phyloP scores from a whole-genome alignment of 2,113 vertebrate genomes.

The Bos taurus region DNA sequence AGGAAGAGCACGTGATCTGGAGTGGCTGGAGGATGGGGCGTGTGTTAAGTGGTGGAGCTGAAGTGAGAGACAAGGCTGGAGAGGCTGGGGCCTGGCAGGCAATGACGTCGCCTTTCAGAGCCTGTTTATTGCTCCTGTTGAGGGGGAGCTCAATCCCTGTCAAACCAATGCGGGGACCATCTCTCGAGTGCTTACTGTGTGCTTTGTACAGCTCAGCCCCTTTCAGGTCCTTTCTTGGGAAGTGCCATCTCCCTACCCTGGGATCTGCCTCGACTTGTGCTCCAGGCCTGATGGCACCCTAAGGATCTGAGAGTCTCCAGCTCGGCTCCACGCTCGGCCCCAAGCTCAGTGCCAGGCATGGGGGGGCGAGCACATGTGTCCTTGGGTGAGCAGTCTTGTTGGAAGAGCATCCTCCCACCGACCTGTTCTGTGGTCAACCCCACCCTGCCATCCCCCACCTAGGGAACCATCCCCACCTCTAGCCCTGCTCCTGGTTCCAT shows the following conservation, averaged over 20 bases:
- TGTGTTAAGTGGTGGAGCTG: not conserved
- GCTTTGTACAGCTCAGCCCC: not conserved
- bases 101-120: not conserved
- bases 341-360: not conserved
- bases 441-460: not conserved
- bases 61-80: not conserved
- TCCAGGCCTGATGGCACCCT: not conserved
- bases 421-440: not conserved
- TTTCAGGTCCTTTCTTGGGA: not conserved
- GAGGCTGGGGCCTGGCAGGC: not conserved
- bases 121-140: not conserved
- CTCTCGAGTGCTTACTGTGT: not conserved
- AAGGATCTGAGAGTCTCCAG: not conserved
- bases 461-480: not conserved
- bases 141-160: not conserved
- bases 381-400: not conserved
- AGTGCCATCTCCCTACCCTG: not conserved
- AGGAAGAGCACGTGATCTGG: not conserved
- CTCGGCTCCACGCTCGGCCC: not conserved
- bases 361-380: not conserved
- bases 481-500: no score
- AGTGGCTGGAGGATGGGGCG: not conserved
- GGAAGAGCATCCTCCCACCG: not conserved
- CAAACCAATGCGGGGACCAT: not conserved
- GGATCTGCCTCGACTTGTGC: fast-evolving